Evolutionary conservation across 1,140 invertebrate genomes (phyloP).

Genomic region (Hormaphis cornu): DNA sequence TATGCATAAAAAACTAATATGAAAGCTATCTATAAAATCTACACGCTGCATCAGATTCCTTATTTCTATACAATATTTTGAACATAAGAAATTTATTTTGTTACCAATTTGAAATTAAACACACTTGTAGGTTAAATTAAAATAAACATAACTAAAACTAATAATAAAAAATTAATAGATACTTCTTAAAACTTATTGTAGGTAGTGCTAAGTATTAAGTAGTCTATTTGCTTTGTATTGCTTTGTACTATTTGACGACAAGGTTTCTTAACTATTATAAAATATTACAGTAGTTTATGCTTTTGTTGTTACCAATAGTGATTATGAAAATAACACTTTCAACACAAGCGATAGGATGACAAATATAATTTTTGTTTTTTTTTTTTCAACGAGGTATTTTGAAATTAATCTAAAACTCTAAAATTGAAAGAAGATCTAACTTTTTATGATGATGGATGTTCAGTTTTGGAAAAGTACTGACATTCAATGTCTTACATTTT

Average conservation of each 20-base stretch:
- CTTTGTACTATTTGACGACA: constrained; percentile 14
- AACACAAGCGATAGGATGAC: no score
- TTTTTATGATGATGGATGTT: no score
- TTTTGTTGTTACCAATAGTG: no score
- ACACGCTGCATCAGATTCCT: neutral
- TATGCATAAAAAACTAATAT: neutral
- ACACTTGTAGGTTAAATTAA: neutral
- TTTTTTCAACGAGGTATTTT: no score
- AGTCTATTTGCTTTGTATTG: neutral
- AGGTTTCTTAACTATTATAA: no score
- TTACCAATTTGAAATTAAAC: neutral
- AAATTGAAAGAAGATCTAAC: no score
- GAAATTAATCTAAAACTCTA: no score
- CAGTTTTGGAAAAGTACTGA: no score
- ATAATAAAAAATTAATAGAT: neutral
- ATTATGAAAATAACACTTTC: no score
- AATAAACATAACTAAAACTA: neutral
- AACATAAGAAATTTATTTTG: neutral
- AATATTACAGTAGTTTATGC: no score
- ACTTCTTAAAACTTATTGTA: constrained; percentile 1
- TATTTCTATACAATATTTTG: neutral
- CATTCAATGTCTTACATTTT: no score
- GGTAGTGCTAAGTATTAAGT: neutral
- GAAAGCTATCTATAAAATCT: neutral
- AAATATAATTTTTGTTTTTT: no score